Conservation (phyloP, 2,113 vertebrate species). For the Scomber japonicus region DNA sequence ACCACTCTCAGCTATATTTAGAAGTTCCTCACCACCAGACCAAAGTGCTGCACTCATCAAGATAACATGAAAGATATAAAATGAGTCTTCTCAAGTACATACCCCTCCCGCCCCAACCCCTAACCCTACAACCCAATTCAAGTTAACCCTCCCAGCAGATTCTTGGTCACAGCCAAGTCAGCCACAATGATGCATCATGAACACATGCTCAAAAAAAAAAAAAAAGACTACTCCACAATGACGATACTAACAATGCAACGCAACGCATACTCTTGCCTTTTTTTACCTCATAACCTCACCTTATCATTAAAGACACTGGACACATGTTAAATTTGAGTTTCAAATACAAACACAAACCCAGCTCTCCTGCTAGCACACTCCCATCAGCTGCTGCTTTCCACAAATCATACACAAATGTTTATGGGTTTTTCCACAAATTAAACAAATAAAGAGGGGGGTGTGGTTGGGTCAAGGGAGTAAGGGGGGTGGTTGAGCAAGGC, state of each 20-base stretch:
- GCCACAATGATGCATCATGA: no score
- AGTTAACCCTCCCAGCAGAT: constrained; percentile 56
- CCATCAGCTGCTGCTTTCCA: constrained; percentile 47
- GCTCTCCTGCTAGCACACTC: constrained; percentile 19
- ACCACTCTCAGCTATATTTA: constrained; percentile 76
- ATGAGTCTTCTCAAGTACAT: constrained; percentile 37
- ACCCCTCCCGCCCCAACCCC: background rate
- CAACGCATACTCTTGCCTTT: constrained; percentile 3
- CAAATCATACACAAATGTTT: constrained; percentile 76
- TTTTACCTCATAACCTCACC: constrained; percentile 30
- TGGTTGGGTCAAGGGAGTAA: constrained; percentile 27
- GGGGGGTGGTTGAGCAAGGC: constrained; percentile 23
- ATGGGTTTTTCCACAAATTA: constrained; percentile 77
- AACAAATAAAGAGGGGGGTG: constrained; percentile 68
- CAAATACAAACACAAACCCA: constrained; percentile 34
- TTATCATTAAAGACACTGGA: constrained; percentile 37
- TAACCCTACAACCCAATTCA: background rate
- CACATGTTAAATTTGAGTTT: constrained; percentile 19
- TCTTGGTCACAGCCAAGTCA: constrained; percentile 10
- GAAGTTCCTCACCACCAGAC: constrained; percentile 55
- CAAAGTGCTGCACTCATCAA: constrained; percentile 70
- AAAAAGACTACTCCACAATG: background rate
- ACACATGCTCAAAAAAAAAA: no score
- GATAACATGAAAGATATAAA: constrained; percentile 63
- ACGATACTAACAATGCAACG: background rate